Evolutionary conservation across 2,113 vertebrate genomes (phyloP), one percentile per base, ranked within the genome.

Genomic region (Formicarius rufipectus): DNA sequence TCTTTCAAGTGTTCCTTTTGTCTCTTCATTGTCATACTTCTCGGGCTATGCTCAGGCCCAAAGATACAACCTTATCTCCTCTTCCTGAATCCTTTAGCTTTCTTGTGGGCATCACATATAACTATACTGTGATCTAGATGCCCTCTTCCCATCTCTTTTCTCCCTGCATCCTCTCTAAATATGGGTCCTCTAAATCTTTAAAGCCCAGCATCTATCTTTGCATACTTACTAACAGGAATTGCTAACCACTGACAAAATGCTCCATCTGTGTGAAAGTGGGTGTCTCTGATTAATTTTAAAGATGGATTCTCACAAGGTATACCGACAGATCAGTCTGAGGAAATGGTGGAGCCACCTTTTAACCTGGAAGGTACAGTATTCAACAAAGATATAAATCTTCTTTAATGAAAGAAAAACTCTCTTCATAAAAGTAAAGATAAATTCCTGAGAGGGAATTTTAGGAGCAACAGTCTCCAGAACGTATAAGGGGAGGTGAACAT

Each of bases 201-300:
- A 97, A 97, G 97, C 84, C 93, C 80, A 95, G 97, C 94, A 95
- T 82, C 85, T 95, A 87, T 97, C 96, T 97, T 93, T 97, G 97
- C 96, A 88, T 88, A 97, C 92, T 96, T 97, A 98, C 98, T 98
- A 98, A 98, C 97, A 97, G 98, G 97, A 97, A 98, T 97, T 98
- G 95, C 98, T 98, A 97, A 98, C 96, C 96, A 94, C 97, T 98
- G 97, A 97, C 97, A 87, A 74, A 76, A 97, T 96, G 84, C 78
- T 98, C 97, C 97, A 97, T 93, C 97, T 96, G 96, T 97, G 98
- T 98, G 97, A 98, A 97, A 96, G 97, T 98, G 97, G 97, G 97
- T 98, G 97, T 98, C 96, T 98, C 96, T 98, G 97, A 98, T 98
- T 98, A 98, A 98, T 97, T 97, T 97, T 98, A 98, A 98, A 98